Base-by-base conservation (phyloP, 2,888 invertebrate species). In the Papilio elwesi region DNA sequence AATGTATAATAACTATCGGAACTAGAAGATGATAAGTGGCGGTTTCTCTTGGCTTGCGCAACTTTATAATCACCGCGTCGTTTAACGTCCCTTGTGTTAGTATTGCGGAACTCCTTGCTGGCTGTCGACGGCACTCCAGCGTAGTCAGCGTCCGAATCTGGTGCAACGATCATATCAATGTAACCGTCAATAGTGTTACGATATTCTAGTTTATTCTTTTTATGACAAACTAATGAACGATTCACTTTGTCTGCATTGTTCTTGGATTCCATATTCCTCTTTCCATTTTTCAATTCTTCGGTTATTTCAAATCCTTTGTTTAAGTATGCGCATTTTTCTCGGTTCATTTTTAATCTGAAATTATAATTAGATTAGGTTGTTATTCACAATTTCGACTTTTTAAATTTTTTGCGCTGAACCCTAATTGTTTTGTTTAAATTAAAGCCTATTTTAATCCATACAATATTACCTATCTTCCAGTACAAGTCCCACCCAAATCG, bases 101-200 rank as follows among this genome's bases (percentile, higher is more conserved):
- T n/a, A n/a, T 59, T 11, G 13, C n/a, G 59, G 7, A 59, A 9
- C n/a, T 38, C 59, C 0, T 13, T 38, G n/a, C 59, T 59, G 13
- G 59, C 38, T 38, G 38, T 38, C 4, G 59, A 59, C 13, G 38
- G 38, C 8, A 38, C 9, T 0, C 38, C 59, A 4, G 59, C 59
- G 38, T 59, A 59, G 13, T 59, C 59, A 0, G 43, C 43, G 9
- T 59, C 59, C 0, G 59, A 59, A n/a, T 59, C 59, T 38, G 59
- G 36, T 13, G 59, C 59, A n/a, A 59, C 59, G 0, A 59, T 38
- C 59, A 59, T 59, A n/a, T 59, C 59, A 9, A 59, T 59, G 11
- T 59, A 59, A 1, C 59, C 59, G 38, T 59, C 59, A n/a, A 59
- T 59, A 4, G 59, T 59, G n/a, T 59, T 59, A 59, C 59, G 59